phyloP scores from a whole-genome alignment of 2,797 vertebrate genomes.

The Anabacerthia variegaticeps region DNA sequence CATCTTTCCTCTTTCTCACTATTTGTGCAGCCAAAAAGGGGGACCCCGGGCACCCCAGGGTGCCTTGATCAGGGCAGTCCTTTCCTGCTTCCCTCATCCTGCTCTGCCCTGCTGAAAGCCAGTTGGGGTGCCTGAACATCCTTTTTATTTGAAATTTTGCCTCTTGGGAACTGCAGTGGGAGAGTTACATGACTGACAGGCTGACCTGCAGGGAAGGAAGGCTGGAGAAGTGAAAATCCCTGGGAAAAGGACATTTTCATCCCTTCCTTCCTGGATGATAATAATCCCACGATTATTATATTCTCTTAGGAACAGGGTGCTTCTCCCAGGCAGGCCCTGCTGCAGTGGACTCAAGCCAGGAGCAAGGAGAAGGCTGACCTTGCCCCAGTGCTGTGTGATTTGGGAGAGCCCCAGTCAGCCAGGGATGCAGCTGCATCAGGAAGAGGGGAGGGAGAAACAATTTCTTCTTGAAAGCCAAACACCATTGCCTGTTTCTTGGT shows the following conservation, averaged over 20 bases:
- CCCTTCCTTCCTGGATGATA: neutral
- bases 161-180: neutral
- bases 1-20: neutral
- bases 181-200: neutral
- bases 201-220: neutral
- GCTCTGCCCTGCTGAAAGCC: neutral
- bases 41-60: fast-evolving
- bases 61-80: neutral
- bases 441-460: neutral
- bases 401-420: neutral
- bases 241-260: neutral
- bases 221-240: neutral
- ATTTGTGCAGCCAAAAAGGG: neutral
- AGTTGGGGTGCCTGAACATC: fast-evolving
- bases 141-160: neutral
- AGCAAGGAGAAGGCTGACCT: neutral
- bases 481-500: neutral
- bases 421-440: neutral
- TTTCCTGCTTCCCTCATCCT: neutral
- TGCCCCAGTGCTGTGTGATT: neutral
- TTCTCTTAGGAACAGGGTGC: neutral
- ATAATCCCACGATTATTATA: neutral
- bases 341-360: neutral
- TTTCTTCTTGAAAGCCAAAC: neutral
- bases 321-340: neutral